Base-by-base conservation (phyloP, 2,797 vertebrate species). In the Eulemur coronatus region DNA sequence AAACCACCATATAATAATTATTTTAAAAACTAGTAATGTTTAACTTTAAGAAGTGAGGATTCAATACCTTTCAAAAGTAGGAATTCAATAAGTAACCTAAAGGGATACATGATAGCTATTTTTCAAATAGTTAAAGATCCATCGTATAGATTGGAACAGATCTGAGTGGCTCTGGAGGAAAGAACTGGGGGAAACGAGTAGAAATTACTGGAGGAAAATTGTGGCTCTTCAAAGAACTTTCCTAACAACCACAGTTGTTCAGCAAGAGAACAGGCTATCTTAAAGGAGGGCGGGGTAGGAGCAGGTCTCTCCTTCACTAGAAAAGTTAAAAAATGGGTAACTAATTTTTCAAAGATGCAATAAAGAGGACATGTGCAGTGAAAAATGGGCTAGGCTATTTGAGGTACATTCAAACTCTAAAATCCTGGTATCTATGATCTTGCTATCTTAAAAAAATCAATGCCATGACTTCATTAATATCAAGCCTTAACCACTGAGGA, bases 31-130 rank as follows among this genome's bases (percentile, higher is more conserved):
- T 92, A 88, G 75, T 46, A 91, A 65, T n/a, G 13, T 69, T 86
- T 89, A 67, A 84, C 91, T 96, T 96, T 72, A 48, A 97, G 63
- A 91, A 95, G 50, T 94, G 55, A 92, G 5, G 61, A 72, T 76
- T 93, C 81, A 72, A 73, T 94, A 63, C 30, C 69, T 80, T 50
- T 75, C 82, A 41, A 86, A 96, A 90, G 50, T 0, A 48, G 38
- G 3, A 96, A 92, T 84, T 93, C 38, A 65, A 28, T 84, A 89
- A 81, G 52, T 79, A 89, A 97, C 30, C 43, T 33, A 82, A 38
- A 13, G 70, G 43, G 7, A 8, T 52, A 50, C 14, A 72, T 24
- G 26, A 50, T 5, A 67, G 75, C 52, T 84, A 41, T 67, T 89
- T 97, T 95, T 84, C 72, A 94, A 89, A 89, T 22, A 72, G 55